phyloP scores from a whole-genome alignment of 2,113 vertebrate species.

The Chionodraco myersi region DNA sequence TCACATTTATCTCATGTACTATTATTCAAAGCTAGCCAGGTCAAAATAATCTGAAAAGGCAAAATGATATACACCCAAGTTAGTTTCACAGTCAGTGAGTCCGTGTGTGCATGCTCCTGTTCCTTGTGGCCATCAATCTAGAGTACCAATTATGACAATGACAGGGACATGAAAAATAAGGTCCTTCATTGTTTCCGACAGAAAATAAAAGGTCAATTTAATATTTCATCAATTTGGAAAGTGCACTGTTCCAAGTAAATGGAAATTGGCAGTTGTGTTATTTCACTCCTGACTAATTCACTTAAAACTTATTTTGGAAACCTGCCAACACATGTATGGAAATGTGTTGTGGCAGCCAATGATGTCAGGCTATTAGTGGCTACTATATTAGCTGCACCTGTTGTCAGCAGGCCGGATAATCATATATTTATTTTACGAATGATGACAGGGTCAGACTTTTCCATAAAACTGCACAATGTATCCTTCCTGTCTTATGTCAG shows the following conservation, averaged over 20 bases:
- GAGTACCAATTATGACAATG: not conserved
- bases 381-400: not conserved
- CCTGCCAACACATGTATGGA: constrained; percentile 11
- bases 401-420: not conserved
- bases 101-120: not conserved
- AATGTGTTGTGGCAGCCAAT: constrained; percentile 4
- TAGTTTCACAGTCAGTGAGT: not conserved
- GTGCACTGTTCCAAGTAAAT: constrained; percentile 4
- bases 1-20: too few relatives aligned
- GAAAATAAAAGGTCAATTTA: constrained; percentile 2
- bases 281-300: constrained; percentile 11
- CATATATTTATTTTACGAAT: not conserved
- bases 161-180: not conserved
- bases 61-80: not conserved
- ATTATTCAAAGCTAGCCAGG: too few relatives aligned
- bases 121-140: not conserved
- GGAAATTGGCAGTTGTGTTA: not conserved
- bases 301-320: not conserved
- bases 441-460: not conserved
- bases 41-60: too few relatives aligned
- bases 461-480: not conserved
- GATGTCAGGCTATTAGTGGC: not conserved
- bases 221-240: constrained; percentile 27
- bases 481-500: not conserved
- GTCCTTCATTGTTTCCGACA: not conserved